Evolutionary conservation across 2,797 vertebrate genomes (phyloP).

Genomic region (Acestrorhynchus altus): DNA sequence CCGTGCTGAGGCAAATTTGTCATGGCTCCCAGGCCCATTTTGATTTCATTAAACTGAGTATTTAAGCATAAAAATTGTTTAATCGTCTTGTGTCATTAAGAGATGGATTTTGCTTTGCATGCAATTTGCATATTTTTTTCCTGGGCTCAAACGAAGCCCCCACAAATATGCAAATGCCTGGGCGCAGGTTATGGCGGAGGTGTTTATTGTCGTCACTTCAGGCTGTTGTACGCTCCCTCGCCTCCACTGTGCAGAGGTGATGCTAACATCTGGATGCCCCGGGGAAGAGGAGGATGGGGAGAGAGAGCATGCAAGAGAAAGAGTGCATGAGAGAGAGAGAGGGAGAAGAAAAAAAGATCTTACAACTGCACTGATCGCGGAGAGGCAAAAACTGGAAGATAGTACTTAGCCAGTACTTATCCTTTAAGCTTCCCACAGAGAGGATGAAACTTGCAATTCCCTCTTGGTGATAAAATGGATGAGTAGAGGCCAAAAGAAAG

Average conservation of each 20-base stretch:
- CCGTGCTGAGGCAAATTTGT: slow-evolving; percentile 90
- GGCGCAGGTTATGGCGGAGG: slow-evolving; percentile 92
- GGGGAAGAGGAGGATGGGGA: slow-evolving; percentile 69
- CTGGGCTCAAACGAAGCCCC: slow-evolving; percentile 84
- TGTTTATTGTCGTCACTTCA: slow-evolving; percentile 95
- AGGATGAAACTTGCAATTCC: slow-evolving; percentile 30
- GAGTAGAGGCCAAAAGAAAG: slow-evolving; percentile 13
- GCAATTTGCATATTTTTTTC: slow-evolving; percentile 88
- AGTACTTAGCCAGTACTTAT: slow-evolving; percentile 34
- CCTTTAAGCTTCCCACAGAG: slow-evolving; percentile 28
- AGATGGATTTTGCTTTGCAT: slow-evolving; percentile 99
- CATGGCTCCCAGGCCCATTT: slow-evolving; percentile 87
- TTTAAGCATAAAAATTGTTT: slow-evolving; percentile 99
- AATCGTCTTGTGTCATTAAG: slow-evolving; percentile 98
- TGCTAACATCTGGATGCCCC: slow-evolving; percentile 78
- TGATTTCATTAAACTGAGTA: slow-evolving; percentile 99
- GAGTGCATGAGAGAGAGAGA: slow-evolving; percentile 3
- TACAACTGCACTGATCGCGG: slow-evolving; percentile 23
- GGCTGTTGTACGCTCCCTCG: slow-evolving; percentile 85
- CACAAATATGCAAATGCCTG: slow-evolving; percentile 91
- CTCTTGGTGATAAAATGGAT: slow-evolving; percentile 32
- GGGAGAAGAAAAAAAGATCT: slow-evolving; percentile 1
- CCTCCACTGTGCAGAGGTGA: slow-evolving; percentile 78
- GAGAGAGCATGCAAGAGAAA: slow-evolving; percentile 13
- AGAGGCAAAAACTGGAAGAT: slow-evolving; percentile 21